Evolutionary conservation across 64 coral and sea anemone genomes (phyloP), one percentile per base, ranked within the genome.

Genomic region (Cladopsammia gracilis): DNA sequence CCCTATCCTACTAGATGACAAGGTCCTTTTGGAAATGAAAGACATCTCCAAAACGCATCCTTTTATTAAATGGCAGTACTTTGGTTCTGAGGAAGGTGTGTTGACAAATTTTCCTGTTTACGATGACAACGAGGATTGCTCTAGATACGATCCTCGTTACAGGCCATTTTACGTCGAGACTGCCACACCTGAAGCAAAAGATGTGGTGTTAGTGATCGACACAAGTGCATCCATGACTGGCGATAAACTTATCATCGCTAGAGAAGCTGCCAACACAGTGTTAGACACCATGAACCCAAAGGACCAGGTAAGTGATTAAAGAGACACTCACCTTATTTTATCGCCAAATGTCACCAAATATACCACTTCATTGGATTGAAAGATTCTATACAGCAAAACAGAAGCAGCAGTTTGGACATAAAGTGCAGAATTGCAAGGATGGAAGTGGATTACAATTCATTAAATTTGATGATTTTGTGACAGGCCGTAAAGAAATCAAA

Each of bases 131-230:
- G 48, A 64, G 10, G 68, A 75, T 19, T 95, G 93, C 43, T 19
- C 43, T 53, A 52, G 52, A 25, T 95, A 56, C 59, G 93, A 95
- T 12, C 73, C 73, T 64, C 87, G 93, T 2, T 83, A 69, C 57
- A 73, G 93, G 22, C 87, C 87, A 10, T 95, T 56, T 69, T 95
- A 95, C 67, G 93, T 90, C 23, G 93, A 95, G 70, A 69, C 87
- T 3, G 87, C 87, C 2, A 76, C 87, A 1, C 93, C 87, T 10
- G 50, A 83, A 16, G 87, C 93, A 13, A 95, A 95, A 26, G 76
- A 95, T 18, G 87, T 95, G 26, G 88, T 95, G 47, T 51, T 95
- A 45, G 70, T 90, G 19, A 90, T 95, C 4, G 93, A 95, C 44
- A 85, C 62, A 10, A 95, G 93, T 51, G 93, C 87, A 6, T 95